Evolutionary conservation across 2,113 vertebrate species (phyloP).

Genomic region (Heterotilapia buettikoferi): DNA sequence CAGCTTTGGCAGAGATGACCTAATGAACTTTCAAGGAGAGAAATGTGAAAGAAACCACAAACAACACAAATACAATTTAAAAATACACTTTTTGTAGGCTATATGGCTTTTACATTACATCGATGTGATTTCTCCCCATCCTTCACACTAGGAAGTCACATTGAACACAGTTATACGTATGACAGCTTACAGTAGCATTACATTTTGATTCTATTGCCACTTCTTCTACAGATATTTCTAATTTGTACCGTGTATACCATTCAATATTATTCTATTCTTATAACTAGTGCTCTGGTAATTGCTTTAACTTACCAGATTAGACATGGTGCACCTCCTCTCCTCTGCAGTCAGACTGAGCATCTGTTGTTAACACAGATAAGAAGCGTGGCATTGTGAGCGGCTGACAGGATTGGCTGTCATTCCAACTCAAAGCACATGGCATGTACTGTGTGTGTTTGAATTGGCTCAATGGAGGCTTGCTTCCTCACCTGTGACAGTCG

Average conservation of each 20-base stretch:
- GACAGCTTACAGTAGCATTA: not conserved
- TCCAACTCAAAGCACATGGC: not conserved
- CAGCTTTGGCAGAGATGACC: not conserved
- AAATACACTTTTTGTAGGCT: not conserved
- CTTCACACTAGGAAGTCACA: not conserved
- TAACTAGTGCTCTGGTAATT: not conserved
- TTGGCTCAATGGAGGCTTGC: not conserved
- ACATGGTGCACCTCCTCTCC: not conserved
- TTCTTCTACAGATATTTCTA: not conserved
- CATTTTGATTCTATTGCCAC: not conserved
- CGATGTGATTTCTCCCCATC: not conserved
- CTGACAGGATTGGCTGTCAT: slow-evolving; percentile 32
- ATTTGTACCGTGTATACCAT: not conserved
- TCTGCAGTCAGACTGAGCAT: not conserved
- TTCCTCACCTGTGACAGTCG: slow-evolving; percentile 34
- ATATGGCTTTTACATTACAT: not conserved
- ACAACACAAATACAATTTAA: not conserved
- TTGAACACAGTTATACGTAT: not conserved
- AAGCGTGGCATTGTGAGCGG: not conserved
- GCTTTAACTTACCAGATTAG: slow-evolving; percentile 23
- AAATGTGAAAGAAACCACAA: not conserved
- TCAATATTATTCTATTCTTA: not conserved
- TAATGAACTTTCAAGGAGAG: not conserved
- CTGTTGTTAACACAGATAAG: slow-evolving; percentile 34
- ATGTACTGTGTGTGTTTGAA: slow-evolving; percentile 4